Conservation (phyloP, 2,888 invertebrate species). For the Abrostola tripartita region DNA sequence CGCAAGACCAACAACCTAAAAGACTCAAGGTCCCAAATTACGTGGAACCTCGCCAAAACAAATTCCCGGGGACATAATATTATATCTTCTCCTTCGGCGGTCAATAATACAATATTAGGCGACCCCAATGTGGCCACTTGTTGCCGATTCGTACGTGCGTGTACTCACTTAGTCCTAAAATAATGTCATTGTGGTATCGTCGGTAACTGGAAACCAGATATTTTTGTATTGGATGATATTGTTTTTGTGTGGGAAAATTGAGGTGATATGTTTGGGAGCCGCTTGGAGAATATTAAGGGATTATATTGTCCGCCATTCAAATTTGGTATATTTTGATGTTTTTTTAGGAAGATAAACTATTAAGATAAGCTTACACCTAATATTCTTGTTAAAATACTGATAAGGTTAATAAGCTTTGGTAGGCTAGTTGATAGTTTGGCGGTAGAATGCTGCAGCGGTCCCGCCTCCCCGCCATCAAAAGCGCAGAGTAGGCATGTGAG, state of each 20-base stretch:
- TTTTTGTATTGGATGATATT: conserved; percentile 55
- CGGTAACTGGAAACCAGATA: conserved; percentile 69
- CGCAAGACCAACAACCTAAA: neutral
- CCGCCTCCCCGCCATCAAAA: no score
- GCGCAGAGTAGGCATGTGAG: no score
- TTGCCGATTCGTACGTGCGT: conserved; percentile 70
- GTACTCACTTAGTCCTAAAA: conserved; percentile 71
- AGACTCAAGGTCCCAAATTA: conserved; percentile 28
- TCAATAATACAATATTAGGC: conserved; percentile 52
- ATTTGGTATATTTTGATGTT: no score
- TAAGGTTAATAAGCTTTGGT: no score
- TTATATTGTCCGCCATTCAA: no score
- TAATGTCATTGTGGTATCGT: conserved; percentile 70
- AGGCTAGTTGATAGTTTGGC: no score
- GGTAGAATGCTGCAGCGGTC: no score
- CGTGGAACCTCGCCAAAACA: neutral
- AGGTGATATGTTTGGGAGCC: conserved; percentile 7
- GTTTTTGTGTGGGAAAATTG: conserved; percentile 31
- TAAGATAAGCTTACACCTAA: no score
- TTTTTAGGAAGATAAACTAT: no score
- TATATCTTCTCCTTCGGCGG: conserved; percentile 29
- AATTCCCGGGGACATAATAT: conserved; percentile 16
- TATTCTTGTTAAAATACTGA: no score
- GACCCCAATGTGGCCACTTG: conserved; percentile 64
- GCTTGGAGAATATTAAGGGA: conserved; percentile 8